Base-by-base conservation (phyloP, 2,888 invertebrate species). In the Uropetala carovei region DNA sequence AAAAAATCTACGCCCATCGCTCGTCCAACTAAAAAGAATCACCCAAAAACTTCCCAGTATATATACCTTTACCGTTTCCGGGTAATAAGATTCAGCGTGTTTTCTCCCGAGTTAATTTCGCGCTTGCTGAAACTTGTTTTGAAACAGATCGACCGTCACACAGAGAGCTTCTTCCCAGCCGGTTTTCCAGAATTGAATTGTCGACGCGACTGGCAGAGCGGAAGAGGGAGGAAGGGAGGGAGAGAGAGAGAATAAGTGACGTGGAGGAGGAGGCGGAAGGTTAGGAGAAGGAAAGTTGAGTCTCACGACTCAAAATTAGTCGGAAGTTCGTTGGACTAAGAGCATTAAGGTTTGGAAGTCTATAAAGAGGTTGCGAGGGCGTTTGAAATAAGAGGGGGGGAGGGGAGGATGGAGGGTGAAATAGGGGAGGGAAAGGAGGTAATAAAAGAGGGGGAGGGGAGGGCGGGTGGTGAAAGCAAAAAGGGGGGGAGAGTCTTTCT, bases 311-410 rank as follows among this genome's bases (percentile, higher is more conserved):
- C 59, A 85, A 85, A 85, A 85, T 85, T 85, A 85, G 85, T 58
- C n/a, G 58, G 59, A 85, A 85, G 85, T 85, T 85, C 22, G 58
- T 85, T 58, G 85, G 85, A 85, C 85, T 85, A 58, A 85, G 85
- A 85, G 85, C 85, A 85, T 85, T 85, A 85, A 85, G 58, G 85
- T 22, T 27, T 81, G 81, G 22, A 13, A 85, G 85, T 85, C 85
- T 85, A 85, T 85, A 85, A 85, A 85, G 85, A 85, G 81, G 5
- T 30, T 30, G 18, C 13, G 14, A 11, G n/a, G 64, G 64, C 16
- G 64, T 18, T n/a, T 43, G 43, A 43, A 43, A 43, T 43, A 43
- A 3, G 43, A 43, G 43, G 43, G 43, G 64, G 11, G 64, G 13
- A 13, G 64, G 64, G 64, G 0, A 5, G 11, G 64, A 10, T 18